Conservation (phyloP, 2,888 invertebrate genomes). For the Agonopterix subpropinquella region DNA sequence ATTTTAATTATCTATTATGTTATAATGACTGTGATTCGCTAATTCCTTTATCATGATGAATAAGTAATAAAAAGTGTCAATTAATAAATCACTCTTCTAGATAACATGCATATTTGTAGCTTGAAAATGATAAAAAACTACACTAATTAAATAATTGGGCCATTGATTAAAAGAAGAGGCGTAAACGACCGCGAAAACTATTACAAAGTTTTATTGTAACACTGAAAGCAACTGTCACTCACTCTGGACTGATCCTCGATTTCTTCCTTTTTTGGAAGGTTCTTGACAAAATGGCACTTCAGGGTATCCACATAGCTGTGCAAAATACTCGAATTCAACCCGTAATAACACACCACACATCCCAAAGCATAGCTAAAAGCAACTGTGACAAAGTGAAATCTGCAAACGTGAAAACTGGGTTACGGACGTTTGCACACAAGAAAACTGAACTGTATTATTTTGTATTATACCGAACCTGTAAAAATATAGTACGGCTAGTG, state of each 20-base stretch:
- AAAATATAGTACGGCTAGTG: constrained; percentile 55
- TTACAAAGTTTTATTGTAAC: constrained; percentile 12
- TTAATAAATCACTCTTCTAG: too few species aligned
- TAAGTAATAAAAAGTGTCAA: too few species aligned
- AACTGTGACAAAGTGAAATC: constrained; percentile 65
- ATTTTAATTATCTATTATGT: too few species aligned
- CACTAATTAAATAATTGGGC: too few species aligned
- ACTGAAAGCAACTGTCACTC: constrained; percentile 25
- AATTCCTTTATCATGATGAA: too few species aligned
- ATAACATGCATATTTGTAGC: too few species aligned
- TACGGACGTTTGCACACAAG: constrained; percentile 16
- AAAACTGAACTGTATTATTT: constrained; percentile 11
- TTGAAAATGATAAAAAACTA: too few species aligned
- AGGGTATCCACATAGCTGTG: constrained; percentile 49
- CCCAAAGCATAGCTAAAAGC: constrained; percentile 65
- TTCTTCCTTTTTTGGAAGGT: constrained; percentile 27
- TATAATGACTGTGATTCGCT: too few species aligned
- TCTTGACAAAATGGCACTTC: constrained; percentile 51
- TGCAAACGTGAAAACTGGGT: constrained; percentile 39
- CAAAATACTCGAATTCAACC: constrained; percentile 49
- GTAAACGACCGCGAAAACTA: constrained; percentile 24
- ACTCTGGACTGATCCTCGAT: constrained; percentile 34
- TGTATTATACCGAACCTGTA: constrained; percentile 44
- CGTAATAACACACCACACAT: constrained; percentile 70
- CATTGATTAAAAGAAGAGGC: constrained; percentile 14